Evolutionary conservation across 1,140 invertebrate species (phyloP).

Genomic region (Eufriesea mexicana): DNA sequence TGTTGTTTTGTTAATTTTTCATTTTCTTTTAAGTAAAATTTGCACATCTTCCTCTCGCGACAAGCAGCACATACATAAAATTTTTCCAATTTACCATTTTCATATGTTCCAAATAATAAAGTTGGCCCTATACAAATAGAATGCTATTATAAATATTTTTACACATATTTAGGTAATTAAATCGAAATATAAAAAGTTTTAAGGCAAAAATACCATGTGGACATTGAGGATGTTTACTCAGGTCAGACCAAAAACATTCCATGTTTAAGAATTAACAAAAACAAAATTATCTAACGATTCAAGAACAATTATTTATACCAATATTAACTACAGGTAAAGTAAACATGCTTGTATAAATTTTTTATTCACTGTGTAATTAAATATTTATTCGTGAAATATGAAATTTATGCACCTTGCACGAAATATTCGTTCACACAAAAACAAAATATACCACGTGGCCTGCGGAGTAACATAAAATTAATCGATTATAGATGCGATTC

Average conservation of each 20-base stretch:
- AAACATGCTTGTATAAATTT: background rate
- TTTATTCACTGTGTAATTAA: conserved; percentile 13
- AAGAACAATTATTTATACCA: background rate
- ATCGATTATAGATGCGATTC: background rate
- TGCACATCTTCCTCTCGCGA: conserved; percentile 88
- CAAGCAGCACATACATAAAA: conserved; percentile 92
- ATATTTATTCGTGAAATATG: background rate
- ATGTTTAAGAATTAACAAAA: conserved; percentile 16
- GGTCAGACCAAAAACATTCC: conserved; percentile 74
- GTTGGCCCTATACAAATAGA: conserved; percentile 84
- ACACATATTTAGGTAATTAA: background rate
- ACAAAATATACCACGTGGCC: conserved; percentile 6
- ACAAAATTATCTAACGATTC: background rate
- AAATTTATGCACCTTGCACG: background rate
- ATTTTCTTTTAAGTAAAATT: conserved; percentile 85
- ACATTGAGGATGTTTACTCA: conserved; percentile 74
- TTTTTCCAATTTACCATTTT: conserved; percentile 79
- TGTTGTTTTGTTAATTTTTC: conserved; percentile 81
- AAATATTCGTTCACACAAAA: background rate
- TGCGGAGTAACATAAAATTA: background rate
- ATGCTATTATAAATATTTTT: background rate
- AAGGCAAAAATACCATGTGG: conserved; percentile 79
- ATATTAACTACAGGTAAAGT: background rate
- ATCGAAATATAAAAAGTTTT: conserved; percentile 13
- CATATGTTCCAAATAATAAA: conserved; percentile 85